These are phyloP conservation scores for Platerodrilus igneus DNA, from an alignment of 2,888 invertebrate genomes.

Conservation along the genomic window DNA sequence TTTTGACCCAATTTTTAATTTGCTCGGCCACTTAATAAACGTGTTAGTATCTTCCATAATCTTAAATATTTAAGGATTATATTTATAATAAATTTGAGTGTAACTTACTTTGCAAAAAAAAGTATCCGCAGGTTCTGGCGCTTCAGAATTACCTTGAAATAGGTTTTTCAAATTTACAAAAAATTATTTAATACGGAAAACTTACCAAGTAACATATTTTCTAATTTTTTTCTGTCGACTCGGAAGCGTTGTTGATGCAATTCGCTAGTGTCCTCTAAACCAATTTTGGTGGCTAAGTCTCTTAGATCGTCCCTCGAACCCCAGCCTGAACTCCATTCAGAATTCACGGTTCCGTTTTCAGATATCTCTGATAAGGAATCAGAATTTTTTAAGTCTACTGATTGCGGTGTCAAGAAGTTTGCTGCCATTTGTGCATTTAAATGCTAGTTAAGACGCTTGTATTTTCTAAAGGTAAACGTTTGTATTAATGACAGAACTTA, in stretches of 20 bases:
- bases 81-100: conserved; percentile 1
- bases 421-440: conserved; percentile 44
- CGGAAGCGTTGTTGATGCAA: conserved; percentile 87
- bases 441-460: no score
- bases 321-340: conserved; percentile 46
- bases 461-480: no score
- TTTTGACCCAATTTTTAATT: conserved; percentile 95
- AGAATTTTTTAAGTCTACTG: conserved; percentile 38
- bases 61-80: conserved; percentile 49
- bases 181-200: no score
- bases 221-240: conserved; percentile 88
- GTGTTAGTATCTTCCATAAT: conserved; percentile 92
- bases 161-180: conserved; percentile 7
- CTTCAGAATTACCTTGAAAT: conserved; percentile 51
- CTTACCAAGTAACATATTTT: conserved; percentile 86
- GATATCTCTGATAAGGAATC: conserved; percentile 46
- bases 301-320: conserved; percentile 72
- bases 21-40: conserved; percentile 91
- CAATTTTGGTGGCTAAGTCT: conserved; percentile 70
- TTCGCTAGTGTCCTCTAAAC: conserved; percentile 69
- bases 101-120: conserved; percentile 70
- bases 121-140: conserved; percentile 65
- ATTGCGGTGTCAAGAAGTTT: conserved; percentile 40
- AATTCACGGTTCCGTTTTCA: conserved; percentile 44
- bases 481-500: no score